Evolutionary conservation across 1,140 invertebrate species (phyloP).

Genomic region (Dinothrombium tinctorium): DNA sequence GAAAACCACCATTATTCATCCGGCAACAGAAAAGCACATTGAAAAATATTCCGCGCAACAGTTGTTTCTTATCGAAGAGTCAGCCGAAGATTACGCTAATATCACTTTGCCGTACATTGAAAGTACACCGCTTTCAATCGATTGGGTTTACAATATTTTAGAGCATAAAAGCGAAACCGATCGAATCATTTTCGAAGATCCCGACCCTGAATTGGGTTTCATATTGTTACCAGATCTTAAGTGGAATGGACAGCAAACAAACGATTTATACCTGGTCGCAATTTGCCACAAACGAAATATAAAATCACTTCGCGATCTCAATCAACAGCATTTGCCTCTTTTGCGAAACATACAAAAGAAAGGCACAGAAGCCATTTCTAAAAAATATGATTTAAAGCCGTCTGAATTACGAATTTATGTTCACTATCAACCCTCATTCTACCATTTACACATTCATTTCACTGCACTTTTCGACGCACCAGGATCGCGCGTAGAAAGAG

Average conservation of each 20-base stretch:
- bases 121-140: slow-evolving; percentile 38
- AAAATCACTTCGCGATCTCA: slow-evolving; percentile 59
- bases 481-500: slow-evolving; percentile 46
- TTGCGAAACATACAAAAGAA: slow-evolving; percentile 52
- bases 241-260: slow-evolving; percentile 41
- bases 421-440: slow-evolving; percentile 91
- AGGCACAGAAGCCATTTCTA: slow-evolving; percentile 43
- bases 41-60: slow-evolving; percentile 52
- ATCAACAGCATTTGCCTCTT: slow-evolving; percentile 45
- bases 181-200: slow-evolving; percentile 58
- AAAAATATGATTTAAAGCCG: slow-evolving; percentile 46
- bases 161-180: slow-evolving; percentile 69
- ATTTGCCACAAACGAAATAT: slow-evolving; percentile 45
- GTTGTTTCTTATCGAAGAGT: slow-evolving; percentile 52
- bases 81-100: slow-evolving; percentile 48
- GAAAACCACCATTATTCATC: slow-evolving; percentile 64
- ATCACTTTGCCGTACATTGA: slow-evolving; percentile 51
- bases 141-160: slow-evolving; percentile 93
- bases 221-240: slow-evolving; percentile 27
- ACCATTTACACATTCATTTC: slow-evolving; percentile 87
- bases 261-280: slow-evolving; percentile 58
- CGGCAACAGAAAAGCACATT: slow-evolving; percentile 73
- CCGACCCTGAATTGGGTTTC: slow-evolving; percentile 53
- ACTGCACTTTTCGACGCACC: slow-evolving; percentile 28
- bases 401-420: slow-evolving; percentile 53